Evolutionary conservation across 2,888 invertebrate species (phyloP).

Genomic region (Bursaphelenchus okinawaensis): DNA sequence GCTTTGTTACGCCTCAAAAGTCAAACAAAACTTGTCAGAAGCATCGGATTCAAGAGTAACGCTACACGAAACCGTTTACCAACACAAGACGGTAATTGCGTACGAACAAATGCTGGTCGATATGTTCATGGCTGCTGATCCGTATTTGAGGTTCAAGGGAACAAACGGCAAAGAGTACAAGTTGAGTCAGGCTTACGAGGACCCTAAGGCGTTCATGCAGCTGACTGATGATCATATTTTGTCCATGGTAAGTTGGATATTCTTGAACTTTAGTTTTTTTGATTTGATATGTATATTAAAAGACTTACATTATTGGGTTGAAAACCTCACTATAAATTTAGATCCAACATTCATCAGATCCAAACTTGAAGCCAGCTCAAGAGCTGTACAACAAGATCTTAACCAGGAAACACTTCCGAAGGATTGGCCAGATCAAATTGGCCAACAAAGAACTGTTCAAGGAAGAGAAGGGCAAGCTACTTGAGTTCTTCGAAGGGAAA

Average conservation of each 20-base stretch:
- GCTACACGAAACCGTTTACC: constrained; percentile 46
- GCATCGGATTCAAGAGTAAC: constrained; percentile 33
- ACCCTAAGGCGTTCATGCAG: constrained; percentile 4
- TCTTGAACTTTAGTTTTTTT: not conserved
- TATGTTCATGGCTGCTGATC: constrained; percentile 13
- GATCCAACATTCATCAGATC: not conserved
- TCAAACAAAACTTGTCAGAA: constrained; percentile 19
- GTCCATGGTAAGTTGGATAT: not conserved
- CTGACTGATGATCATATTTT: constrained; percentile 16
- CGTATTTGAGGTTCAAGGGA: constrained; percentile 1
- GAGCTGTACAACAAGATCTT: not conserved
- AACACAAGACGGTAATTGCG: constrained; percentile 43
- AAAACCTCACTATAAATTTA: not conserved
- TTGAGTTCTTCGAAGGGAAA: not conserved
- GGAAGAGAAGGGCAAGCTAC: not conserved
- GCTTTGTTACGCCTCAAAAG: constrained; percentile 4
- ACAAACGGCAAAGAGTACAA: constrained; percentile 8
- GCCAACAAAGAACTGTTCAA: not conserved
- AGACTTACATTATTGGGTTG: too few species aligned
- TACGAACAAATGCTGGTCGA: constrained; percentile 25
- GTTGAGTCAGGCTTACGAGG: constrained; percentile 14
- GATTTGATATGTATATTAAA: not conserved
- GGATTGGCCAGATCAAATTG: not conserved
- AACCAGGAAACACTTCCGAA: not conserved
- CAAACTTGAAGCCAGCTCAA: not conserved